Conservation (phyloP, 1,140 invertebrate genomes). For the Episyrphus balteatus region DNA sequence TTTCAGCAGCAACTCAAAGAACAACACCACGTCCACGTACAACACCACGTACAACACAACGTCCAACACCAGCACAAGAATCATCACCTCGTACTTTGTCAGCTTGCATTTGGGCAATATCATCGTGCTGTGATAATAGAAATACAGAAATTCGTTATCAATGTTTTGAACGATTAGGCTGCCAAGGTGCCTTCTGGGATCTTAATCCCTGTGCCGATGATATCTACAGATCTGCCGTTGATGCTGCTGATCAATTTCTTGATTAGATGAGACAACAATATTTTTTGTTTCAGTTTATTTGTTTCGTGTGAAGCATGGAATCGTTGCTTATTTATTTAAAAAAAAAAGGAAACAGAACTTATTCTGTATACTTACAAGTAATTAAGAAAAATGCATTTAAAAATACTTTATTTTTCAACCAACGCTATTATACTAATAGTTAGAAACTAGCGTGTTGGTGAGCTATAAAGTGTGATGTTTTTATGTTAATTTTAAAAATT, state of each 20-base stretch:
- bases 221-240: conserved; percentile 40
- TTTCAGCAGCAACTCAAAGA: too few relatives aligned
- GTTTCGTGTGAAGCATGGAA: neutral
- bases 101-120: conserved; percentile 52
- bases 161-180: conserved; percentile 55
- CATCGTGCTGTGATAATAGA: conserved; percentile 48
- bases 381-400: too few relatives aligned
- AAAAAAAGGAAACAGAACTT: too few relatives aligned
- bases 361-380: too few relatives aligned
- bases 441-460: too few relatives aligned
- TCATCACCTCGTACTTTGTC: conserved; percentile 31
- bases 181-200: conserved; percentile 51
- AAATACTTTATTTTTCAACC: too few relatives aligned
- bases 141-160: conserved; percentile 36
- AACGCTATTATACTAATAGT: too few relatives aligned
- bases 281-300: neutral
- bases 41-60: too few relatives aligned
- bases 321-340: too few relatives aligned
- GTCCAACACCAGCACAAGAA: conserved; percentile 18
- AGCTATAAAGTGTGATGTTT: too few relatives aligned
- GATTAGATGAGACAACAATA: neutral
- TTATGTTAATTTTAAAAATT: too few relatives aligned
- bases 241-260: conserved; percentile 39
- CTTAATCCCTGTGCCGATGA: conserved; percentile 46
- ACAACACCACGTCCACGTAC: too few relatives aligned